A percentile compares a stretch with the other conserved stretches of the same genome.
These are phyloP conservation scores for Brachycybe producta DNA, from an alignment of 2,888 invertebrate genomes.

Conservation along the genomic window DNA sequence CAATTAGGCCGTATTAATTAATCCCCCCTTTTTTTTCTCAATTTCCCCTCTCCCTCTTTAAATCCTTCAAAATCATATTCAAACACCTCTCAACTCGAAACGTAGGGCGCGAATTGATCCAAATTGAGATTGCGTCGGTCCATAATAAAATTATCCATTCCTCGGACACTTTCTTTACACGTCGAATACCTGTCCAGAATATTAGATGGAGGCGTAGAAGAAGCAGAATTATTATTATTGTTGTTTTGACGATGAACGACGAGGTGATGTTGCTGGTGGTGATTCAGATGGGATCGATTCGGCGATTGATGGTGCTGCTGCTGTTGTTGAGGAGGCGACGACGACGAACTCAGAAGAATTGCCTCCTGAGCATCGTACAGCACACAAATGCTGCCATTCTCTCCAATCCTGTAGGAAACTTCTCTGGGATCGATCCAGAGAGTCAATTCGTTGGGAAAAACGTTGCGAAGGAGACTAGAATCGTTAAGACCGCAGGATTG, in stretches of 20 bases:
- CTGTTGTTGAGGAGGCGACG: conserved; percentile 5
- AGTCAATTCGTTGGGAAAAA: conserved; percentile 55
- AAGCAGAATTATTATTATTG: too few species aligned
- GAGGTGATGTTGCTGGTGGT: conserved; percentile 16
- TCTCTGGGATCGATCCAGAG: conserved; percentile 64
- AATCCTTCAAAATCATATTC: too few species aligned
- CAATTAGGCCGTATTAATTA: too few species aligned
- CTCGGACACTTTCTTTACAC: conserved; percentile 25
- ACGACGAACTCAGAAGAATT: too few species aligned
- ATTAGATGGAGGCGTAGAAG: too few species aligned
- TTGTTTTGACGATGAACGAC: conserved; percentile 8
- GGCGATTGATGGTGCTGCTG: conserved; percentile 17
- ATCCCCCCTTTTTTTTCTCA: too few species aligned
- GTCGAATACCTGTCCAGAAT: conserved; percentile 7
- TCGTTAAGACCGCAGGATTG: conserved; percentile 48
- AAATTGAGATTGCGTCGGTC: conserved; percentile 19
- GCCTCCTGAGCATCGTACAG: conserved; percentile 39
- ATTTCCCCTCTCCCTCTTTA: too few species aligned
- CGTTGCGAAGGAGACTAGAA: conserved; percentile 39
- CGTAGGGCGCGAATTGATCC: conserved; percentile 24
- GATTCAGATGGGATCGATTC: conserved; percentile 8
- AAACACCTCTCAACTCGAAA: conserved; percentile 25
- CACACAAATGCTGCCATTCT: conserved; percentile 49
- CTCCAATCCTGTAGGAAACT: conserved; percentile 52
- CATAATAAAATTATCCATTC: conserved; percentile 22